Base-by-base conservation (phyloP, 92 coral and sea anemone genomes). In the Diadumene lineata region DNA sequence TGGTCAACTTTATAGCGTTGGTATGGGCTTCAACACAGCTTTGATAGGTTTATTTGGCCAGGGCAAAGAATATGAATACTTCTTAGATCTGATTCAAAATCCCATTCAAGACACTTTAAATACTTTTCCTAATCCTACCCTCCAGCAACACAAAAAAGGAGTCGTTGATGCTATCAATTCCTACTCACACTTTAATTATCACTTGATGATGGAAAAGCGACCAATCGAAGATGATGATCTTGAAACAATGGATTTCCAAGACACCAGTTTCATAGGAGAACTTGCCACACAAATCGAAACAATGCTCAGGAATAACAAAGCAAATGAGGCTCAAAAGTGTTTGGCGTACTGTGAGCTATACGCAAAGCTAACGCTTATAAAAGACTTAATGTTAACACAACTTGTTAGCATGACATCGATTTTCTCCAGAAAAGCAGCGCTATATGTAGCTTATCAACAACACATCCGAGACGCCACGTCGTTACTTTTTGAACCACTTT, bases 11-110 rank as follows among this genome's bases (percentile, higher is more conserved):
- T 73, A 31, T 21, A 34, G 60, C 26, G 31, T 50, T 11, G 81
- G 38, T 3, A 24, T 76, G 18, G 61, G 61, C 29, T 65, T 76
- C 34, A 23, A 61, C 21, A 31, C 73, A 11, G 76, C 73, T n/a
- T 63, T 76, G 19, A 34, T 76, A 18, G 46, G 81, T 28, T 27
- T 76, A 17, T 64, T 76, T 29, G 80, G 80, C 24, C 43, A 61
- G 17, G 80, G 80, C 4, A 19, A 22, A 29, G 23, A 64, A 0
- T 72, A 23, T 0, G 64, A 64, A 32, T 15, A 33, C 7, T 29
- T 64, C 16, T 48, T 57, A 9, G 24, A 15, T 9, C 10, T 53
- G n/a, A 23, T 53, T 16, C 10, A 21, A 2, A 23, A 53, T 15
- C 60, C n/a, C 4, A 53, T 53, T 23, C 3, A 53, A 6, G 24